Evolutionary conservation across 2,888 invertebrate species (phyloP).

Genomic region (Epinotia demarniana): DNA sequence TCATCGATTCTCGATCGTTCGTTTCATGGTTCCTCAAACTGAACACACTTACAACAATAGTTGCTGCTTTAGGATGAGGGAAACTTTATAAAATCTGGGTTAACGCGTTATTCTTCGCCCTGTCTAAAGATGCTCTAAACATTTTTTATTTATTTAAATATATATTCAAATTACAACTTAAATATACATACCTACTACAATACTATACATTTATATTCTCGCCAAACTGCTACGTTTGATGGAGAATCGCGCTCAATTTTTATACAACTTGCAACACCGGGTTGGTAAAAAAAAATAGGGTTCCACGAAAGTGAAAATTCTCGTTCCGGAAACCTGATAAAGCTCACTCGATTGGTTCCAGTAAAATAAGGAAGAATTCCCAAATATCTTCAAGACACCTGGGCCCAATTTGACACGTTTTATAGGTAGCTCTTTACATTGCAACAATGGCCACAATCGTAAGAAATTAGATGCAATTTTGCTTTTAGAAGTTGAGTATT

Average conservation of each 20-base stretch:
- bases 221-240: no score
- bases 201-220: no score
- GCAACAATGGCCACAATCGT: background rate
- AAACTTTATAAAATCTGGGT: background rate
- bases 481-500: background rate
- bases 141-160: no score
- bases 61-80: background rate
- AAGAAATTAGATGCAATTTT: background rate
- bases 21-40: background rate
- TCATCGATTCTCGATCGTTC: background rate
- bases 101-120: background rate
- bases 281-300: background rate
- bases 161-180: no score
- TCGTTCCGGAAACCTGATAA: constrained; percentile 10
- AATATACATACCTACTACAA: no score
- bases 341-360: constrained; percentile 6
- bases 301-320: background rate
- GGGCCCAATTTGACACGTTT: background rate
- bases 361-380: constrained; percentile 1
- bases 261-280: no score
- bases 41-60: background rate
- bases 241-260: no score
- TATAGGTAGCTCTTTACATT: background rate
- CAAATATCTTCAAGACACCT: background rate
- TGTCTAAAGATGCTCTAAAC: background rate